Base-by-base conservation (phyloP, 2,888 invertebrate genomes). In the Caenorhabditis zanzibari region DNA sequence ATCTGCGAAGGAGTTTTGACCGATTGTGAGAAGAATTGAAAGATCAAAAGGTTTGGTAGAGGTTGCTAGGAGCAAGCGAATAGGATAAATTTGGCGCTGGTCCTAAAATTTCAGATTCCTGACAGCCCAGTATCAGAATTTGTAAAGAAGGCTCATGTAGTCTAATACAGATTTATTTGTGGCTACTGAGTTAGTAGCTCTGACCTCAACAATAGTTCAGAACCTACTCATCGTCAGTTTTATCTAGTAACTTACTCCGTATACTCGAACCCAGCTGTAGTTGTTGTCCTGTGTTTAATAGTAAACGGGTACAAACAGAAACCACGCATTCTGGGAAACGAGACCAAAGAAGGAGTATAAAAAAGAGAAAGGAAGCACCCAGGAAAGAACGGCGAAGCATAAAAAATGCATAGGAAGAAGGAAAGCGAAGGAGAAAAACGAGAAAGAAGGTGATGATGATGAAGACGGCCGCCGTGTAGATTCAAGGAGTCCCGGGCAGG, bases 381-480 rank as follows among this genome's bases (percentile, higher is more conserved):
- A 35, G 19, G 32, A 26, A 71, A 71, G 35, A 52, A 56, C 52
- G 16, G 59, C n/a, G 47, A 28, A 26, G 61, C 28, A 56, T 35
- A 32, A 19, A 35, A 52, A 41, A 44, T 26, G 26, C 22, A 54
- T 26, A 52, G 26, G 38, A 58, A 69, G 32, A 71, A 44, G 75
- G 32, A 56, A 71, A 56, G 52, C 59, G 49, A 24, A n/a, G n/a
- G n/a, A n/a, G 75, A 44, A 56, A 71, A 56, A 61, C 59, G 49
- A 24, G 44, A 52, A 56, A 32, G 54, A 47, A n/a, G 52, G 38
- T 28, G 52, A 41, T 24, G 68, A n/a, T 54, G 68, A 54, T 68
- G 61, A 52, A 41, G 76, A 61, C 59, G 63, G 54, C 32, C 59
- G 28, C 58, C 59, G 22, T 47, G 66, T 12, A 56, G 58, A 38